Percentiles rank a stretch among this genome's conserved stretches.
phyloP scores from a whole-genome alignment of 37 sponge, comb jelly and placozoan species.

The Halisarca cf. caerulea region DNA sequence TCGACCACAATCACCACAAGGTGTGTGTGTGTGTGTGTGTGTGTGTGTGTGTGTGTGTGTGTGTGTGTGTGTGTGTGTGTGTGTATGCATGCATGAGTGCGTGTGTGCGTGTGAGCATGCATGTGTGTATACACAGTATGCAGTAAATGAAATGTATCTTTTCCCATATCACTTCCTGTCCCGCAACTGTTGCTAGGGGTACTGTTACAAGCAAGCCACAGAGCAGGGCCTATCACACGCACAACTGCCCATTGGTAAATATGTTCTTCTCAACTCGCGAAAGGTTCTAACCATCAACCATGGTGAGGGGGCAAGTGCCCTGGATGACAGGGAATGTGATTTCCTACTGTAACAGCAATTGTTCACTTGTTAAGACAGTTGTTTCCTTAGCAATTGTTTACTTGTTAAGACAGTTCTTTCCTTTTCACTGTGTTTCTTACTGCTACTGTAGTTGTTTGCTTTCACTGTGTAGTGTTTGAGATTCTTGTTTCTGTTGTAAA shows the following conservation, averaged over 20 bases:
- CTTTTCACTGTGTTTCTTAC: too few species aligned
- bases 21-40: constrained; percentile 26
- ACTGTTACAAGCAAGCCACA: constrained; percentile 67
- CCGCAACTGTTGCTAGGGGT: constrained; percentile 47
- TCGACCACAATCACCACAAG: constrained; percentile 95
- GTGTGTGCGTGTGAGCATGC: not conserved
- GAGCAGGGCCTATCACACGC: constrained; percentile 76
- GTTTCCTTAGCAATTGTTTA: not conserved
- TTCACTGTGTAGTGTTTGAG: constrained; percentile 88
- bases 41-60: constrained; percentile 5
- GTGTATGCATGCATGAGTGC: not conserved
- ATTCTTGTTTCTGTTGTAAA: constrained; percentile 57
- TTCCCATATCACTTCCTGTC: too few species aligned
- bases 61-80: constrained; percentile 11
- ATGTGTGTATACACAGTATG: not conserved
- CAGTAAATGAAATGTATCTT: not conserved
- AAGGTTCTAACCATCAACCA: constrained; percentile 83
- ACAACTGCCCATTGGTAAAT: constrained; percentile 67
- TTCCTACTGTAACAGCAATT: too few species aligned
- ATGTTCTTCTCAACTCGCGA: constrained; percentile 62
- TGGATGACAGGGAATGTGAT: too few species aligned
- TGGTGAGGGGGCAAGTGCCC: too few species aligned
- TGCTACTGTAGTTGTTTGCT: too few species aligned
- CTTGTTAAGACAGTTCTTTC: too few species aligned
- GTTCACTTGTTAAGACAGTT: too few species aligned